Percentiles rank a stretch among this genome's conserved stretches.
Conservation (phyloP, 1,140 invertebrate genomes). For the Venustaconcha ellipsiformis region DNA sequence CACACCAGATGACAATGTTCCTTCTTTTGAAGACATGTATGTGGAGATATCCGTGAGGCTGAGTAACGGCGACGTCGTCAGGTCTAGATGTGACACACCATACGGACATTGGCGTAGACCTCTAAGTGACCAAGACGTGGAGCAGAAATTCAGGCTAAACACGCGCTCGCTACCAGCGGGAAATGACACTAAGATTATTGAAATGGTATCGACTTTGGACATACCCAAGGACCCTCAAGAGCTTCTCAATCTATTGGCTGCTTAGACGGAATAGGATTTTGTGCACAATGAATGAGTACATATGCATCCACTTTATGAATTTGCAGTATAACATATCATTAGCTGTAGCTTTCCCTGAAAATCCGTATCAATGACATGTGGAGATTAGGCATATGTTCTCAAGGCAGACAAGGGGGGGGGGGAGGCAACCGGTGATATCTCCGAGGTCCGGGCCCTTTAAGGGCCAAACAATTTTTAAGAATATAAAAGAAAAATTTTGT, state of each 20-base stretch:
- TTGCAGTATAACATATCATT: slow-evolving; percentile 1
- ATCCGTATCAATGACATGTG: slow-evolving; percentile 6
- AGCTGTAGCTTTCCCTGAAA: background rate
- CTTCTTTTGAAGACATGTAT: slow-evolving; percentile 59
- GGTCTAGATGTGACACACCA: slow-evolving; percentile 43
- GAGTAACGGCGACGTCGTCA: slow-evolving; percentile 31
- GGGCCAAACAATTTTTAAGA: too few relatives aligned
- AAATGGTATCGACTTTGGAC: slow-evolving; percentile 32
- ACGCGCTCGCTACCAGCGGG: slow-evolving; percentile 24
- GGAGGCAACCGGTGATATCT: too few relatives aligned
- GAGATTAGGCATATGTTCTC: background rate
- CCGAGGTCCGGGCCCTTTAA: too few relatives aligned
- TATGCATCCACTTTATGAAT: background rate
- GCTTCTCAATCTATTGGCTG: background rate
- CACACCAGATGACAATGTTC: slow-evolving; percentile 41
- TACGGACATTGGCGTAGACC: slow-evolving; percentile 60
- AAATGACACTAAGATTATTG: slow-evolving; percentile 32
- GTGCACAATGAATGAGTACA: background rate
- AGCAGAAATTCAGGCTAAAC: slow-evolving; percentile 49
- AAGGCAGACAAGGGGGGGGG: too few relatives aligned
- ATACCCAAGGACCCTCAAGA: background rate
- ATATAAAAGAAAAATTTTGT: too few relatives aligned
- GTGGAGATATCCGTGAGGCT: slow-evolving; percentile 43
- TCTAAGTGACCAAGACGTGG: slow-evolving; percentile 42
- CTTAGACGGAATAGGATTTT: background rate